Evolutionary conservation across 2,888 invertebrate species (phyloP).

Genomic region (Agriopis aurantiaria): DNA sequence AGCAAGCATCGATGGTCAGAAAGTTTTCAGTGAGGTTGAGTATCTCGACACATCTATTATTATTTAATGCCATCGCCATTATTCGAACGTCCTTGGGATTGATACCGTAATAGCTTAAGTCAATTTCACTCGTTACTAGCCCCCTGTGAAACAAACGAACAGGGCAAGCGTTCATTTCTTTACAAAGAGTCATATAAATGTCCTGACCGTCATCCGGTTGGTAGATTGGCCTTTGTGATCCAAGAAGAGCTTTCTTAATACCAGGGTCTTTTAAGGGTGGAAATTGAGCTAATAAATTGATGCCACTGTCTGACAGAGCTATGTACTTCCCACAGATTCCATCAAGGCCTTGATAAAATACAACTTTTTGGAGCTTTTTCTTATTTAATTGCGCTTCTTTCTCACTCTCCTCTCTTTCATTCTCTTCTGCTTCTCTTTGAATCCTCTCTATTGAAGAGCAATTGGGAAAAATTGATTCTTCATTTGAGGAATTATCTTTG

Average conservation of each 20-base stretch:
- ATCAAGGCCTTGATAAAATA: slow-evolving; percentile 25
- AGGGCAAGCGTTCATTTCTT: slow-evolving; percentile 55
- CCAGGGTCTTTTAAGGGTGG: slow-evolving; percentile 61
- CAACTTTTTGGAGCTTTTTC: not conserved
- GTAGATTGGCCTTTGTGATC: slow-evolving; percentile 45
- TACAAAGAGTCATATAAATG: slow-evolving; percentile 57
- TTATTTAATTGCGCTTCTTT: slow-evolving; percentile 36
- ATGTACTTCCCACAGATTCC: slow-evolving; percentile 58
- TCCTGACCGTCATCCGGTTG: slow-evolving; percentile 58
- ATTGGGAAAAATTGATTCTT: slow-evolving; percentile 54
- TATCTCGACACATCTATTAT: slow-evolving; percentile 53
- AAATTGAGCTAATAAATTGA: slow-evolving; percentile 43
- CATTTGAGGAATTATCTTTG: slow-evolving; percentile 45
- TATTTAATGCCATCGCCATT: slow-evolving; percentile 59
- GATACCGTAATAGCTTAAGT: slow-evolving; percentile 29
- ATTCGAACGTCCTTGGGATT: slow-evolving; percentile 54
- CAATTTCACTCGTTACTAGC: too few species aligned
- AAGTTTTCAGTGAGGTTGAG: slow-evolving; percentile 60
- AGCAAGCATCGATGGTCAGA: slow-evolving; percentile 61
- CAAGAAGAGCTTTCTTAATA: slow-evolving; percentile 54
- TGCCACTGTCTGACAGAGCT: slow-evolving; percentile 54
- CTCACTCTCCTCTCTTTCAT: slow-evolving; percentile 45
- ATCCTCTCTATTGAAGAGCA: slow-evolving; percentile 53
- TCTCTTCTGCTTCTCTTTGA: slow-evolving; percentile 35
- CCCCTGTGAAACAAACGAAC: slow-evolving; percentile 56